These are phyloP conservation scores for Tricholauxania praeusta DNA, from an alignment of 2,888 invertebrate genomes.

Conservation along the genomic window DNA sequence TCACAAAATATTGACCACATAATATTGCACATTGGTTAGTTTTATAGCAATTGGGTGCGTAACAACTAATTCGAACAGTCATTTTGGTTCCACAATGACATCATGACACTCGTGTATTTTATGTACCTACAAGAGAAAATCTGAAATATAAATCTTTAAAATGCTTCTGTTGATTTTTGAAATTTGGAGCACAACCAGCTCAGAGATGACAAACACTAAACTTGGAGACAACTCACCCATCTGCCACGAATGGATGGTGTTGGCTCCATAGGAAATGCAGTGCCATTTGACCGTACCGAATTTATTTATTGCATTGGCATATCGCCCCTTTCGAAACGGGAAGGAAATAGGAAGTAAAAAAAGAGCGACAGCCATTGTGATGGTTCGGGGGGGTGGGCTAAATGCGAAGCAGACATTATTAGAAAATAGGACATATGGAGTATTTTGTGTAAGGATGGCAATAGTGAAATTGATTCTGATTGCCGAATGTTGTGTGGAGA, in stretches of 20 bases:
- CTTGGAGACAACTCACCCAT: conserved; percentile 20
- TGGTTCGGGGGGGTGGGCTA: conserved; percentile 2
- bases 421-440: conserved; percentile 32
- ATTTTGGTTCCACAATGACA: no score
- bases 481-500: conserved; percentile 49
- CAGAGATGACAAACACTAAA: not conserved
- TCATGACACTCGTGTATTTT: no score
- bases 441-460: conserved; percentile 34
- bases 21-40: conserved; percentile 36
- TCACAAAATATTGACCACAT: conserved; percentile 23
- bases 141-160: conserved; percentile 5
- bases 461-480: conserved; percentile 62
- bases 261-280: conserved; percentile 45
- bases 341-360: conserved; percentile 25
- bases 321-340: conserved; percentile 41
- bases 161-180: conserved; percentile 23
- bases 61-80: conserved; percentile 33
- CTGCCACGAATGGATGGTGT: not conserved
- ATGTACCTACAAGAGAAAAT: not conserved
- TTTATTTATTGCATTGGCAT: conserved; percentile 52
- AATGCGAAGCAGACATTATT: conserved; percentile 12
- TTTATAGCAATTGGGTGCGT: conserved; percentile 49
- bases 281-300: conserved; percentile 50
- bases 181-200: conserved; percentile 19
- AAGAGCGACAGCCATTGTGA: conserved; percentile 1